A percentile compares a stretch with the other conserved stretches of the same genome.
phyloP scores from a whole-genome alignment of 1,140 invertebrate species.

The Ridgeia piscesae region DNA sequence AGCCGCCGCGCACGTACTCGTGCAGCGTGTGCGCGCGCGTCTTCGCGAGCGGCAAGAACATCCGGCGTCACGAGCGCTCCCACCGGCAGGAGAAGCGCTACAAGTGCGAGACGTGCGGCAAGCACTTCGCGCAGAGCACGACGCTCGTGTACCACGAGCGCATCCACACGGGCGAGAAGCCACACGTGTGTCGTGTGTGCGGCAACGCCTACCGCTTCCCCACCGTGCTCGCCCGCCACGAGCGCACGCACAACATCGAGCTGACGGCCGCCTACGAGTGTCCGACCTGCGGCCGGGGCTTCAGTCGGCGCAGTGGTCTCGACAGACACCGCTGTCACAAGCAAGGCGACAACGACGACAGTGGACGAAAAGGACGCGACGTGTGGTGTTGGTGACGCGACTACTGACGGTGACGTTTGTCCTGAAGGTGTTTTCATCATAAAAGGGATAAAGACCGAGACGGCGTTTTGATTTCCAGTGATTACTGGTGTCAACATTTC shows the following conservation, averaged over 20 bases:
- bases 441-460: not conserved
- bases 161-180: conserved; percentile 2
- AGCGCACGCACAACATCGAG: not conserved
- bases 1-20: not conserved
- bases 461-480: not conserved
- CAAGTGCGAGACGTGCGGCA: not conserved
- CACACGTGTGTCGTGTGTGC: not conserved
- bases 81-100: not conserved
- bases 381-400: not conserved
- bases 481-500: not conserved
- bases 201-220: not conserved
- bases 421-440: not conserved
- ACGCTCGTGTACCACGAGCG: not conserved
- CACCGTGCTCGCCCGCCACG: not conserved
- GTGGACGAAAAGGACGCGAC: not conserved
- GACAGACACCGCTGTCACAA: not conserved
- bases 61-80: not conserved
- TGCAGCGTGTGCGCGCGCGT: not conserved
- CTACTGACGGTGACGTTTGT: not conserved
- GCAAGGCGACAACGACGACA: not conserved
- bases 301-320: not conserved
- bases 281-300: not conserved
- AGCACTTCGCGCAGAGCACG: not conserved
- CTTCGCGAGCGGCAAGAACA: not conserved
- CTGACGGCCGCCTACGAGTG: not conserved